A percentile compares a stretch with the other conserved stretches of the same genome.
Conservation (phyloP, 2,888 invertebrate species). For the Sepiola atlantica region DNA sequence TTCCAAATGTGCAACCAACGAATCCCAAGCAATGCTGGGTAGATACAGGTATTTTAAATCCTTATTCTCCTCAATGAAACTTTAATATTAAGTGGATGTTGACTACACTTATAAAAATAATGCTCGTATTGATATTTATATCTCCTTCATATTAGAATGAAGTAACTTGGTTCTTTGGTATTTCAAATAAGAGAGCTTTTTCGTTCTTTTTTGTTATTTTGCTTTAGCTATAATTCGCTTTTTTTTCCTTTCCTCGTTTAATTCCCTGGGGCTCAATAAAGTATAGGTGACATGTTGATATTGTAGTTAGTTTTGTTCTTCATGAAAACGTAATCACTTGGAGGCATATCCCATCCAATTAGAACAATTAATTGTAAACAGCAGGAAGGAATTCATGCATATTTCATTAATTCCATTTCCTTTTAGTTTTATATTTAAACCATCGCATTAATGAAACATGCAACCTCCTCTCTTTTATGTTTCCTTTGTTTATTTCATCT, state of each 20-base stretch:
- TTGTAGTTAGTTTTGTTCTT: not conserved
- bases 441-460: not conserved
- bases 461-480: not conserved
- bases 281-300: not conserved
- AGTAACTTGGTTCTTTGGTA: not conserved
- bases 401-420: not conserved
- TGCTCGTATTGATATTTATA: not conserved
- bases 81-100: too few species aligned
- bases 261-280: not conserved
- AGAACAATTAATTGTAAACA: not conserved
- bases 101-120: not conserved
- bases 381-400: not conserved
- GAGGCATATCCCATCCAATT: slow-evolving; percentile 2
- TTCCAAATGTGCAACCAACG: too few species aligned
- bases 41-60: too few species aligned
- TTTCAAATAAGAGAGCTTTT: not conserved
- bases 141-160: not conserved
- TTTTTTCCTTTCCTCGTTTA: not conserved
- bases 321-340: slow-evolving; percentile 32
- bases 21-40: too few species aligned
- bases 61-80: too few species aligned
- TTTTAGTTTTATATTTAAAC: not conserved
- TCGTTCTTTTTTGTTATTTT: not conserved
- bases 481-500: not conserved
- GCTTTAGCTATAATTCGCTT: not conserved